phyloP scores from a whole-genome alignment of 1,140 invertebrate species.

The Lanistes nyassanus region DNA sequence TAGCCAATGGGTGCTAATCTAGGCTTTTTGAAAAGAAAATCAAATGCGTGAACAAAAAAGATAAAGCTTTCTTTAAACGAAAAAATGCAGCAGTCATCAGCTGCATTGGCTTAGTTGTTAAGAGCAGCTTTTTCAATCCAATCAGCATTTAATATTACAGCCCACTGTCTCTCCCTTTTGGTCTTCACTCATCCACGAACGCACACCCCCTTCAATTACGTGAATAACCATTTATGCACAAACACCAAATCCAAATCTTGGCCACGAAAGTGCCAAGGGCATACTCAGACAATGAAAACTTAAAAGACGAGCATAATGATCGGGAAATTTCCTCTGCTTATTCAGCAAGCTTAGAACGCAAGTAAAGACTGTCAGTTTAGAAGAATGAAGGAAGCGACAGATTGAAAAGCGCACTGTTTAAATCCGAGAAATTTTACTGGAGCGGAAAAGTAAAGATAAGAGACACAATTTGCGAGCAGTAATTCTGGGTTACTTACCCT shows the following conservation, averaged over 20 bases:
- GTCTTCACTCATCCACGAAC: background rate
- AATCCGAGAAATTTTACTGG: background rate
- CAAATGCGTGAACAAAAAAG: no score
- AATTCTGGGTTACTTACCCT: constrained; percentile 21
- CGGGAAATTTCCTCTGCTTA: constrained; percentile 19
- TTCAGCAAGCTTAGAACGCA: background rate
- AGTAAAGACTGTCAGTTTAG: background rate
- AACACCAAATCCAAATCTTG: background rate
- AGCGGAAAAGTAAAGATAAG: background rate
- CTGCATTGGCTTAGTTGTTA: no score
- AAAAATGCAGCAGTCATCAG: no score
- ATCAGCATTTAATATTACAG: no score
- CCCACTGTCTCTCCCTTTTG: background rate
- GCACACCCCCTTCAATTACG: background rate
- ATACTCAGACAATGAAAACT: background rate
- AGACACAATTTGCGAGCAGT: constrained; percentile 8
- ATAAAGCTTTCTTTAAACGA: no score
- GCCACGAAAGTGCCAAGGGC: background rate
- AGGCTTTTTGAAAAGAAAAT: no score
- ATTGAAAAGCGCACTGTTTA: background rate
- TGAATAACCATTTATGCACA: background rate
- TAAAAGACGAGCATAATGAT: background rate
- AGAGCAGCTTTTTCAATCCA: background rate
- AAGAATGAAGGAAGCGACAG: constrained; percentile 1
- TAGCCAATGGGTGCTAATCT: background rate